Evolutionary conservation across 2,888 invertebrate genomes (phyloP).

Genomic region (Saturnia japonica): DNA sequence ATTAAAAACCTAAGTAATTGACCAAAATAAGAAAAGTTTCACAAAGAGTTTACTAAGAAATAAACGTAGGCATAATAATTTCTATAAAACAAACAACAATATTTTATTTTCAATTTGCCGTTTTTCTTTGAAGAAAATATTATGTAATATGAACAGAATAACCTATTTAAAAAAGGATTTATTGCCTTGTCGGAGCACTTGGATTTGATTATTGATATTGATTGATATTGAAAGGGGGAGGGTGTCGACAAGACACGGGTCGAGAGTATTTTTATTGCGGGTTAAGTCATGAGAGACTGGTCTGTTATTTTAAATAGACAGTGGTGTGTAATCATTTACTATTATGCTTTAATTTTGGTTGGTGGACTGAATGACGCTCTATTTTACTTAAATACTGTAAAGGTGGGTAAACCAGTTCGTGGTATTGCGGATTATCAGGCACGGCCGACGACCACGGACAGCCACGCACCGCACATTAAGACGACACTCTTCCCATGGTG

Average conservation of each 20-base stretch:
- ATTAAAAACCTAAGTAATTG: too few species aligned
- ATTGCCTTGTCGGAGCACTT: constrained; percentile 20
- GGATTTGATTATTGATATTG: constrained; percentile 25
- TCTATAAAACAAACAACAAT: background rate
- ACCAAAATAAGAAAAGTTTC: too few species aligned
- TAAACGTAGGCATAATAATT: background rate
- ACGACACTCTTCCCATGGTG: too few species aligned
- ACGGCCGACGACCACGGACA: too few species aligned
- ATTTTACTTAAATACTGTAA: background rate
- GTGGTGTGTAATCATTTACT: background rate
- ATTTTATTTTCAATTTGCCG: background rate
- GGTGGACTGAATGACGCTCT: background rate
- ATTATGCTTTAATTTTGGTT: background rate
- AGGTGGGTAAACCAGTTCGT: too few species aligned
- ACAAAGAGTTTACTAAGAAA: background rate
- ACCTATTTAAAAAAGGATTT: constrained; percentile 47
- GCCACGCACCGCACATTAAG: too few species aligned
- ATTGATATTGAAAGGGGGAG: constrained; percentile 32
- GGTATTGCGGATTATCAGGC: too few species aligned
- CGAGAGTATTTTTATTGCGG: constrained; percentile 23
- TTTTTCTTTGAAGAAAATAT: constrained; percentile 4
- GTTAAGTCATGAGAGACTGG: constrained; percentile 30
- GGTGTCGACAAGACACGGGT: constrained; percentile 40
- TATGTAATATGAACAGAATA: constrained; percentile 28
- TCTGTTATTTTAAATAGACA: constrained; percentile 19